These are phyloP conservation scores for Rhinopomastus cyanomelas DNA, from an alignment of 2,113 vertebrate genomes.

Conservation along the genomic window DNA sequence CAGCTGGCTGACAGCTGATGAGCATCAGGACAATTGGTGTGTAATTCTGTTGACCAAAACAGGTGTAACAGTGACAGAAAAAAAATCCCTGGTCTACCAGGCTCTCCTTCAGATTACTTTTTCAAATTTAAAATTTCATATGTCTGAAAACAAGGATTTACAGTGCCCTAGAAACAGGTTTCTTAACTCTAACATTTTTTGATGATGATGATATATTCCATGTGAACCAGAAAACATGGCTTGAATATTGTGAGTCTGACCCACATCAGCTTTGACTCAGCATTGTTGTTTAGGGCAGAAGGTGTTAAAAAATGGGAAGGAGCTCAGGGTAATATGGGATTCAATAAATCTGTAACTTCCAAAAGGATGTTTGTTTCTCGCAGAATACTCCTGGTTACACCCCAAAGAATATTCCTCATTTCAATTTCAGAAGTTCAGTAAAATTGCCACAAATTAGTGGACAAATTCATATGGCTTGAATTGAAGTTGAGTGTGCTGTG, in stretches of 20 bases:
- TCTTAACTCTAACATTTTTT: not conserved
- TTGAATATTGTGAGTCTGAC: not conserved
- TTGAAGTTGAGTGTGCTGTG: not conserved
- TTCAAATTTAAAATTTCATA: not conserved
- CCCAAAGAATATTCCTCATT: not conserved
- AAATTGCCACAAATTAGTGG: not conserved
- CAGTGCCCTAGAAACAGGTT: not conserved
- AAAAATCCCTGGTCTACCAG: not conserved
- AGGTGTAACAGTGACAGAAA: not conserved
- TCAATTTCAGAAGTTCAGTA: not conserved
- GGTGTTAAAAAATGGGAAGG: not conserved
- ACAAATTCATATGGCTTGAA: not conserved
- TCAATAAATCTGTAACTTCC: not conserved
- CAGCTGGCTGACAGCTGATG: not conserved
- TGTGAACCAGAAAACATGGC: not conserved
- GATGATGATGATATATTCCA: not conserved
- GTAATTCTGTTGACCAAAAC: not conserved
- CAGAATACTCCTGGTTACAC: constrained; percentile 4
- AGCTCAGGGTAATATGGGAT: not conserved
- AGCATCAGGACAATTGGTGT: accelerated
- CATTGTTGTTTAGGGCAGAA: not conserved
- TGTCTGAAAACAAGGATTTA: not conserved
- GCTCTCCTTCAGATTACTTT: not conserved
- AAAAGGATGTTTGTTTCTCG: constrained; percentile 11
- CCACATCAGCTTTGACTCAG: not conserved